Base-by-base conservation (phyloP, 1,140 invertebrate genomes). In the Macrocentrus cingulum region DNA sequence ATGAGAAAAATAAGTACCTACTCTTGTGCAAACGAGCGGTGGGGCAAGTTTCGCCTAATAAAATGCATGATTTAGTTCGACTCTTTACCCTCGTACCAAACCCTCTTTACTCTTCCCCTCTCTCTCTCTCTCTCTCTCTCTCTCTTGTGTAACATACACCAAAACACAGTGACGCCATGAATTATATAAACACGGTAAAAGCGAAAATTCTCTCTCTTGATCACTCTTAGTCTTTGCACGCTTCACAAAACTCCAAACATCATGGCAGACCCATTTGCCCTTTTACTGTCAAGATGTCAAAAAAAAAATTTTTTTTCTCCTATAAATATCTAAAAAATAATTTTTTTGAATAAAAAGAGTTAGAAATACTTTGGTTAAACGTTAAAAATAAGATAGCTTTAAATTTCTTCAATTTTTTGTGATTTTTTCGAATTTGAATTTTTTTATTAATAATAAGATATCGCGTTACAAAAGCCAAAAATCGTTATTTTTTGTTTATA, bases 121-220 rank as follows among this genome's bases (percentile, higher is more conserved):
- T 34, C 48, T 48, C 46, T 48, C 13, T 34, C 11, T 34, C 29
- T 34, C 29, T 34, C n/a, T n/a, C n/a, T n/a, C n/a, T n/a, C n/a
- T n/a, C n/a, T 15, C 48, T 58, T 48, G 36, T 51, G 48, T 58
- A 51, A 58, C 56, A 49, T 58, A 58, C 56, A 58, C 37, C 48
- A 29, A 58, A 32, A 58, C 56, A 58, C 23, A 29, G 37, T 51
- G 48, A 49, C 37, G 37, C 55, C 60, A 58, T 62, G 60, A 62
- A 62, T 62, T 62, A 62, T 62, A 59, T 59, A 62, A 55, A 59
- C 39, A 54, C 56, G 39, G 60, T 62, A 62, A 62, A 62, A 62
- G 60, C 56, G 60, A 62, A 62, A 62, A 56, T 62, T 62, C 2
- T 39, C 15, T 39, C 50, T 34, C 50, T 51, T 29, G 46, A 22